Base-by-base conservation (phyloP, 2,113 vertebrate genomes). In the Misgurnus anguillicaudatus region DNA sequence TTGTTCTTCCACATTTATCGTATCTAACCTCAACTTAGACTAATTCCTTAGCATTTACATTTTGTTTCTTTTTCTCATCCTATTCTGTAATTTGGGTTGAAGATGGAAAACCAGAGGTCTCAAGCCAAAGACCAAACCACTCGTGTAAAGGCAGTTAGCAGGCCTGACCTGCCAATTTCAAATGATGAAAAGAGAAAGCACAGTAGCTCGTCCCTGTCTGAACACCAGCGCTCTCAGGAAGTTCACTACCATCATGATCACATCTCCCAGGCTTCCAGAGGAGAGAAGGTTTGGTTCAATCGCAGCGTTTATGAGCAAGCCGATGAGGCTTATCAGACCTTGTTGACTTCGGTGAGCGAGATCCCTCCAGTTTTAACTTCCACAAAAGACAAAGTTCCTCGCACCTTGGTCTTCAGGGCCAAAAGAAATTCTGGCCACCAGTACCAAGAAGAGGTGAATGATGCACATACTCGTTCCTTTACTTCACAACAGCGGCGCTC, bases 401-500 rank as follows among this genome's bases (percentile, higher is more conserved):
- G 62, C 10, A 74, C 79, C 69, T 60, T 85, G 69, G 86, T 86
- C 71, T 89, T 82, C 79, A 85, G 87, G 67, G 48, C 90, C 2
- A 88, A 86, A 67, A 82, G 81, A 6, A 21, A n/a, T 55, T 60
- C 63, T 0, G n/a, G 62, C 17, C 87, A 81, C 4, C 84, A 67
- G 9, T 55, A n/a, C 14, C 21, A 8, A 7, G 64, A 80, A 13
- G 78, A 86, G 58, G 85, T 73, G 0, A 21, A 53, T n/a, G 24
- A 5, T 3, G 10, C 42, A 1, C 53, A 65, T 39, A 21, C 71
- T 38, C 57, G n/a, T 11, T 85, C 88, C 9, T 86, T 86, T 0
- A 87, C 87, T 0, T 83, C 80, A 17, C 86, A 83, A 14, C 85
- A 86, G 61, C 87, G 70, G 51, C 90, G 88, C 58, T 89, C 91